Conservation (phyloP, 2,888 invertebrate genomes). For the Gibbula magus region DNA sequence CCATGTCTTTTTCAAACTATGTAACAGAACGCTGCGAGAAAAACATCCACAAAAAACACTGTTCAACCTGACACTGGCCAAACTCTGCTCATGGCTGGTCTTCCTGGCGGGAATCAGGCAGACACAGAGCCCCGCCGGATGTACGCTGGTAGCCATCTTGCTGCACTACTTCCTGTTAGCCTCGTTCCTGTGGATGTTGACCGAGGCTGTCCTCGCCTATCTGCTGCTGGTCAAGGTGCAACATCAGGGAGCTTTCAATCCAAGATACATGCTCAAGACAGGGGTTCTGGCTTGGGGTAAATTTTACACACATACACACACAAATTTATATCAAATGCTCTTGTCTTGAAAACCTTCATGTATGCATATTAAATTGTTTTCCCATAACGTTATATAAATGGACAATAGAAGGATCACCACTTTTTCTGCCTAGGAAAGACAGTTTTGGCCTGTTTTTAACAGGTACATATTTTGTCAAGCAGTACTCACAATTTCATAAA, state of each 20-base stretch:
- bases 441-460: too few species aligned
- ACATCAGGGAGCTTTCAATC: constrained; percentile 76
- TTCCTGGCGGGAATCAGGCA: constrained; percentile 71
- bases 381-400: too few species aligned
- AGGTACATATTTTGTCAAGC: too few species aligned
- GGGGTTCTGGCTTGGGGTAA: constrained; percentile 81
- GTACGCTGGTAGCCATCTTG: constrained; percentile 80
- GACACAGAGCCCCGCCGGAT: constrained; percentile 74
- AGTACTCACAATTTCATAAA: too few species aligned
- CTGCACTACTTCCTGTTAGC: constrained; percentile 81
- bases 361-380: too few species aligned
- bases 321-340: too few species aligned
- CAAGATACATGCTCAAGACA: constrained; percentile 81
- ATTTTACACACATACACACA: neutral
- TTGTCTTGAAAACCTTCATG: too few species aligned
- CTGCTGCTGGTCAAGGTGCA: constrained; percentile 82
- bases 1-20: too few species aligned
- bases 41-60: constrained; percentile 82
- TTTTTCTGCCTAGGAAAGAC: too few species aligned
- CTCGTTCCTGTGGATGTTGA: constrained; percentile 81
- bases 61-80: constrained; percentile 80
- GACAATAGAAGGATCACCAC: too few species aligned
- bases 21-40: constrained; percentile 79
- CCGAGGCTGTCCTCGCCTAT: constrained; percentile 82
- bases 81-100: constrained; percentile 79